A percentile compares a stretch with the other conserved stretches of the same genome.
phyloP scores from a whole-genome alignment of 1,140 invertebrate species.

The Orchestia grillus region DNA sequence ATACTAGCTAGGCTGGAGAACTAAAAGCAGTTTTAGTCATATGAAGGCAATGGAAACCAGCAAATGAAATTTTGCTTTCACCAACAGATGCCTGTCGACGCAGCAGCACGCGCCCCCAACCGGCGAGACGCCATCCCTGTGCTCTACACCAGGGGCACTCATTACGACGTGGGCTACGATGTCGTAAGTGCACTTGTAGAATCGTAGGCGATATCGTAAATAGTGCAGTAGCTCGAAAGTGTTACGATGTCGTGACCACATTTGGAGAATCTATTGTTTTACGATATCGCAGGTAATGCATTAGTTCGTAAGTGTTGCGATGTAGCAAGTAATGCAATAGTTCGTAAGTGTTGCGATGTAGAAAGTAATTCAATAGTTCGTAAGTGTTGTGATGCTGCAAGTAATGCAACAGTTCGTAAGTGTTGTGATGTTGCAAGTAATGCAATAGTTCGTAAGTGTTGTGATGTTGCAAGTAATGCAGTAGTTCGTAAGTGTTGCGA shows the following conservation, averaged over 20 bases:
- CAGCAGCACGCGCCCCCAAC: background rate
- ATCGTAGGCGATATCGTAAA: no score
- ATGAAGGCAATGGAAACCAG: background rate
- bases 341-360: background rate
- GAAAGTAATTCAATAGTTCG: background rate
- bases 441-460: background rate
- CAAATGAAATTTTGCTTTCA: background rate
- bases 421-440: no score
- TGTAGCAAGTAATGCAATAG: background rate
- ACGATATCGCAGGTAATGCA: background rate
- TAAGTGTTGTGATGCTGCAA: background rate
- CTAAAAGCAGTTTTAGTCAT: background rate
- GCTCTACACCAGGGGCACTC: conserved; percentile 81
- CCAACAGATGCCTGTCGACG: background rate
- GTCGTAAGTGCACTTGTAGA: conserved; percentile 78
- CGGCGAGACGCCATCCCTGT: conserved; percentile 81
- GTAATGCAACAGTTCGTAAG: background rate
- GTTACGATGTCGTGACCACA: no score
- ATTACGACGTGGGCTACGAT: conserved; percentile 88
- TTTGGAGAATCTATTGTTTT: background rate
- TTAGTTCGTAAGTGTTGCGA: background rate
- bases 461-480: background rate
- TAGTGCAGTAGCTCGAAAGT: no score
- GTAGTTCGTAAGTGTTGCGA: background rate
- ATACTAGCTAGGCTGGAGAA: no score